Evolutionary conservation across 2,888 invertebrate genomes (phyloP), one percentile per base, ranked within the genome.

Genomic region (Andrena bicolor): DNA sequence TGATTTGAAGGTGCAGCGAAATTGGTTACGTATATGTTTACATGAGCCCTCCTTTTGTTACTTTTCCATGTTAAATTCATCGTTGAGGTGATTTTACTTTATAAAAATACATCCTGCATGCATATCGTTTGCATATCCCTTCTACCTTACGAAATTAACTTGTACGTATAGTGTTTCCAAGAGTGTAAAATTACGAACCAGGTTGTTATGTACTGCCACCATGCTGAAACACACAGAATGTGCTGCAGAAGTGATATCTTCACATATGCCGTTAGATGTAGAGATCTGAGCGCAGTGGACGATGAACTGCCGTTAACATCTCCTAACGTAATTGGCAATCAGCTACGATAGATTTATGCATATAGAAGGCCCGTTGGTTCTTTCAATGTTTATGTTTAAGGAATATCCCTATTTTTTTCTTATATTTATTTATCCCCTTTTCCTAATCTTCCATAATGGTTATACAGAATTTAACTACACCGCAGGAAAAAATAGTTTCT

Each of bases 281-380:
- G 75, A 30, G 26, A 75, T 53, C 60, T 48, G 65, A 58, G 51
- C 64, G 26, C 35, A 51, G 60, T 63, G 41, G 60, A 75, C 79
- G 85, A 87, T 85, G 83, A 87, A 83, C 78, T 64, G 49, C 77
- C 41, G 10, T 49, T 63, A 74, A 71, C 80, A 86, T 86, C 83
- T 60, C 56, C 66, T 75, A 85, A 86, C 87, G 80, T 85, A 86
- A 88, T 88, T 88, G 83, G 80, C 86, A 86, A 88, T 88, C 88
- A 76, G 71, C 68, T 71, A 60, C 49, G 80, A 76, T 83, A 75
- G 83, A 88, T 86, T 88, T 83, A 88, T 85, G 80, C 70, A 60
- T 75, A 60, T 41, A 16, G 1, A 41, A 41, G 41, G 13, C 4
- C 13, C 56, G 71, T 65, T 65, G 68, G 35, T 53, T 60, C 60